Evolutionary conservation across 2,888 invertebrate genomes (phyloP).

Genomic region (Caenorhabditis sp.): DNA sequence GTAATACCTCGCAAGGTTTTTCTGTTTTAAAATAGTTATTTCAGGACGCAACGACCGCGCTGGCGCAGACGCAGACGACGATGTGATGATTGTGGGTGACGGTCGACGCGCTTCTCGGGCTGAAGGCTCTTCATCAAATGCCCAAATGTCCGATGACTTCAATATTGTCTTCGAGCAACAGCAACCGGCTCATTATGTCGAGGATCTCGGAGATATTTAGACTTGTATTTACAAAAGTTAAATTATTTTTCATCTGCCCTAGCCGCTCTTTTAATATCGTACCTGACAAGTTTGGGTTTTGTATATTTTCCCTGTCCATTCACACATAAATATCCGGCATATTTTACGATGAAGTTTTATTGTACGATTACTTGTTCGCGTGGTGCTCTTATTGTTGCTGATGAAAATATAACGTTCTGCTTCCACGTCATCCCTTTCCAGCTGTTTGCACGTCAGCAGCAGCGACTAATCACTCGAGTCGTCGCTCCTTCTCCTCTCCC

Average conservation of each 20-base stretch:
- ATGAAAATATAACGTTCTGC: background rate
- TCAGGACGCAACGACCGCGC: background rate
- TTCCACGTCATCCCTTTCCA: background rate
- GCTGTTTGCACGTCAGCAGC: too few relatives aligned
- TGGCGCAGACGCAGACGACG: slow-evolving; percentile 11
- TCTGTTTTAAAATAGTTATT: background rate
- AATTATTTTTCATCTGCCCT: background rate
- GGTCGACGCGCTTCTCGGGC: background rate
- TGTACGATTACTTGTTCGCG: background rate
- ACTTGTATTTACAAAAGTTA: background rate
- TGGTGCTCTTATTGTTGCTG: background rate
- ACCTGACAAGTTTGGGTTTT: too few relatives aligned
- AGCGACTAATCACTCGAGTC: too few relatives aligned
- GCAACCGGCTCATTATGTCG: background rate
- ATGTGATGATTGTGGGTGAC: background rate
- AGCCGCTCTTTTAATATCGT: background rate
- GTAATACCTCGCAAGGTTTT: too few relatives aligned
- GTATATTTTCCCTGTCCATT: too few relatives aligned
- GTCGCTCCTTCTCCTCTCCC: too few relatives aligned
- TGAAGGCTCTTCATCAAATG: slow-evolving; percentile 2
- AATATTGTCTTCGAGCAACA: slow-evolving; percentile 13
- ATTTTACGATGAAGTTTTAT: background rate
- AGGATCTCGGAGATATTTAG: slow-evolving; percentile 47
- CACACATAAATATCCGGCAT: too few relatives aligned
- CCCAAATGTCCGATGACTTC: slow-evolving; percentile 30